A percentile compares a stretch with the other conserved stretches of the same genome.
Conservation (phyloP, 1,140 invertebrate species). For the Drosophila repletoides region DNA sequence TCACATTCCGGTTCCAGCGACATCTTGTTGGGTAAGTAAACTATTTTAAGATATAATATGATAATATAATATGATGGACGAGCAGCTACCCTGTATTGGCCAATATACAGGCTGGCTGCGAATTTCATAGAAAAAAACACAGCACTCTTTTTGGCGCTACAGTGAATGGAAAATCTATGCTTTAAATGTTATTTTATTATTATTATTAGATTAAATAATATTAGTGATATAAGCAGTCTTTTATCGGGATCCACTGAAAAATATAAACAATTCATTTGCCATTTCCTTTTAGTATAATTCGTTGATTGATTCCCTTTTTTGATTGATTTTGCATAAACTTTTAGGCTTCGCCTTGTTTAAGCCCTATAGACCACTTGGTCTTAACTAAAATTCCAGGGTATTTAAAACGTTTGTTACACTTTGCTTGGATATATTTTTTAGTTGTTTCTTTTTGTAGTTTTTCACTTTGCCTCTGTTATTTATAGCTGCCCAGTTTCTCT, state of each 20-base stretch:
- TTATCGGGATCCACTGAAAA: too few relatives aligned
- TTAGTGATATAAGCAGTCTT: too few relatives aligned
- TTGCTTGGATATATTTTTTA: slow-evolving; percentile 13
- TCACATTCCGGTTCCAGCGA: slow-evolving; percentile 76
- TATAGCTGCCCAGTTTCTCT: slow-evolving; percentile 53
- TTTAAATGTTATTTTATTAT: too few relatives aligned
- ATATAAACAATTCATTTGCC: too few relatives aligned
- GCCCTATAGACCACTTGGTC: background rate
- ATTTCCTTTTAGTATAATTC: too few relatives aligned
- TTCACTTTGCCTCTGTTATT: slow-evolving; percentile 43
- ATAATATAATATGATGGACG: background rate
- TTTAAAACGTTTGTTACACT: slow-evolving; percentile 26
- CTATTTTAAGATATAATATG: background rate
- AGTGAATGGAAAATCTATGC: too few relatives aligned
- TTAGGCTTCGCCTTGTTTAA: background rate
- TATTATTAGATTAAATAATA: too few relatives aligned
- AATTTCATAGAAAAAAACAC: too few relatives aligned
- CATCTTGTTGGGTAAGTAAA: slow-evolving; percentile 72
- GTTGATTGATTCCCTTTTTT: too few relatives aligned
- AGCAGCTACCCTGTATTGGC: background rate
- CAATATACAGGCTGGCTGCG: too few relatives aligned
- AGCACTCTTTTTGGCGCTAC: too few relatives aligned
- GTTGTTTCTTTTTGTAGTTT: background rate
- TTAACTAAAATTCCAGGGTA: background rate
- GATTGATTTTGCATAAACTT: too few relatives aligned